Percentiles rank a stretch among this genome's conserved stretches.
Conservation (phyloP, 2,797 vertebrate species). For the Brachymystax lenok region DNA sequence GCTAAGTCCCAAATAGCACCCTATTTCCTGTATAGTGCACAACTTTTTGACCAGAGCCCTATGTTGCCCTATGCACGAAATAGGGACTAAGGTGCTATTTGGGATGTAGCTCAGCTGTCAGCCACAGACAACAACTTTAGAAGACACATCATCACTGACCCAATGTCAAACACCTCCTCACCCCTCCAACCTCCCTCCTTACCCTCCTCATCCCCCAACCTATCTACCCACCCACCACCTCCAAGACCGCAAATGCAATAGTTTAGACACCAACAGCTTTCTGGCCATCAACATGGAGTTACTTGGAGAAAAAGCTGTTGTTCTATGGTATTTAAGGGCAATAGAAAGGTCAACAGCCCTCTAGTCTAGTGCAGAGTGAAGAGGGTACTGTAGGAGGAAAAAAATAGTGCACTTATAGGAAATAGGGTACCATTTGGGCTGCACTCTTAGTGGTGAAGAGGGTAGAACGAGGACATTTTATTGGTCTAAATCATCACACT, state of each 20-base stretch:
- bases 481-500: slow-evolving; percentile 13
- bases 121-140: slow-evolving; percentile 64
- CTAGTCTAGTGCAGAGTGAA: slow-evolving; percentile 12
- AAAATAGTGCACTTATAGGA: neutral
- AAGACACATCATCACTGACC: slow-evolving; percentile 73
- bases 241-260: slow-evolving; percentile 39
- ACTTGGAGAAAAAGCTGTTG: slow-evolving; percentile 42
- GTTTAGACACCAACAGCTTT: slow-evolving; percentile 57
- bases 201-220: slow-evolving; percentile 16
- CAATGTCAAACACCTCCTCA: slow-evolving; percentile 51
- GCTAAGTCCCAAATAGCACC: neutral
- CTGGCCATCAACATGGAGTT: slow-evolving; percentile 25
- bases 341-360: slow-evolving; percentile 39
- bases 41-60: neutral
- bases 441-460: neutral
- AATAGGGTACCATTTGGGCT: neutral
- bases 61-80: neutral
- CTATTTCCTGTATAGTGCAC: neutral
- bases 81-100: neutral
- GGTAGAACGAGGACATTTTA: slow-evolving; percentile 15
- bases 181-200: neutral
- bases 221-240: slow-evolving; percentile 1
- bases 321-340: slow-evolving; percentile 47
- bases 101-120: slow-evolving; percentile 58
- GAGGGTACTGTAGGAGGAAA: neutral